Base-by-base conservation (phyloP, 2,113 vertebrate genomes). In the Tinamus guttatus region DNA sequence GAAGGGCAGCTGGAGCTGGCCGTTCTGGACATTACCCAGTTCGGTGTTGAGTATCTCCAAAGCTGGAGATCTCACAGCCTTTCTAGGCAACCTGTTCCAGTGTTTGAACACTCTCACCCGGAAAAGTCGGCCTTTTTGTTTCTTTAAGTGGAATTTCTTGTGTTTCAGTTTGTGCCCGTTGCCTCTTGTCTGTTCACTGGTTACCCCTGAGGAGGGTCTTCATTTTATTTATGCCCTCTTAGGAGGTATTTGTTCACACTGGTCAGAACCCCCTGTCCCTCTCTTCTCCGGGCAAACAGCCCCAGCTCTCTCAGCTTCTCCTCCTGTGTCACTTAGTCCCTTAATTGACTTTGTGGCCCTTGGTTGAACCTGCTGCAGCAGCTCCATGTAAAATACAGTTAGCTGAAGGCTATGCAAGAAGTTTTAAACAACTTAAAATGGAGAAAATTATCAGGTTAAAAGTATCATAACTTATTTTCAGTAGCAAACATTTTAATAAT, bases 81-180 rank as follows among this genome's bases (percentile, higher is more conserved):
- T 19, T 81, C 17, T 62, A 54, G 49, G 54, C 18, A 54, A 5
- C 30, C 52, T 74, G 21, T 70, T 79, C 59, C 30, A 54, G 25
- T 75, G 13, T 12, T 67, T 94, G 59, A 34, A 12, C 80, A 5
- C 22, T 3, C 5, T 85, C 59, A 32, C 14, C 63, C 59, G 69
- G 58, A 94, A 25, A 5, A 28, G 0, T 6, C 11, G 0, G 14
- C 73, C 65, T 76, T 64, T 70, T 9, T 0, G 0, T 63, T 90
- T 0, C 0, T 67, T 90, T 58, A 11, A 60, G 81, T 54, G 13
- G 27, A 75, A 64, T 93, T 92, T 70, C 27, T 75, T 20, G 41
- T 47, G 13, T 81, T 92, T 65, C 18, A 62, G 1, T 81, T 68
- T 7, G 15, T 79, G 34, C 0, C 1, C 2, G 0, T 51, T 89